Base-by-base conservation (phyloP, 2,888 invertebrate genomes). In the Zygogramma bicolorata region DNA sequence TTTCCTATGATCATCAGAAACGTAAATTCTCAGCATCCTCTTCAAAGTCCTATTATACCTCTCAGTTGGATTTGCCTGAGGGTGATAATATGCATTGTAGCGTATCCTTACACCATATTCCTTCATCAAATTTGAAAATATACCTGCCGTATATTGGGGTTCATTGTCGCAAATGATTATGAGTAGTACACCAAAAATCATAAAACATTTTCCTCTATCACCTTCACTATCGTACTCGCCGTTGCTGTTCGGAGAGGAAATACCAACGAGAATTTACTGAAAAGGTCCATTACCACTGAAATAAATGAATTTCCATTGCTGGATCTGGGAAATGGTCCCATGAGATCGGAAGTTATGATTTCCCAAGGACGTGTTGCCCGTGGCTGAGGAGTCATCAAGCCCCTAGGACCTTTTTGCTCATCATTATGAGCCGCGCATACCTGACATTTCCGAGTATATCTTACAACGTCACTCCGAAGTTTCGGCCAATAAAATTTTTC, bases 141-240 rank as follows among this genome's bases (percentile, higher is more conserved):
- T 29, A 8, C 40, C 29, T n/a, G 42, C 57, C 0, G 1, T 40
- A 71, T 78, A 82, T 53, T 82, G 81, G 3, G 62, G 67, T 1
- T 76, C 78, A 68, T 79, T 79, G 40, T 79, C 78, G 60, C 67
- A 74, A 57, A 31, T 63, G 25, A 72, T 31, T 13, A 46, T n/a
- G 5, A 20, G 22, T 2, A 61, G 59, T 0, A 70, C 69, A 5
- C 77, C 79, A 70, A 70, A 78, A 77, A 25, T 20, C 77, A 29
- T 25, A 79, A 75, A 79, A 65, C 5, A n/a, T n/a, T n/a, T n/a
- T n/a, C n/a, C 34, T 34, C 5, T 34, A 34, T 34, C n/a, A n/a
- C n/a, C n/a, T n/a, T n/a, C n/a, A n/a, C n/a, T n/a, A n/a, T n/a
- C n/a, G n/a, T n/a, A n/a, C n/a, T 34, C 8, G 73, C 67, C 2